Base-by-base conservation (phyloP, 1,140 invertebrate genomes). In the Hydropsyche tenuis region DNA sequence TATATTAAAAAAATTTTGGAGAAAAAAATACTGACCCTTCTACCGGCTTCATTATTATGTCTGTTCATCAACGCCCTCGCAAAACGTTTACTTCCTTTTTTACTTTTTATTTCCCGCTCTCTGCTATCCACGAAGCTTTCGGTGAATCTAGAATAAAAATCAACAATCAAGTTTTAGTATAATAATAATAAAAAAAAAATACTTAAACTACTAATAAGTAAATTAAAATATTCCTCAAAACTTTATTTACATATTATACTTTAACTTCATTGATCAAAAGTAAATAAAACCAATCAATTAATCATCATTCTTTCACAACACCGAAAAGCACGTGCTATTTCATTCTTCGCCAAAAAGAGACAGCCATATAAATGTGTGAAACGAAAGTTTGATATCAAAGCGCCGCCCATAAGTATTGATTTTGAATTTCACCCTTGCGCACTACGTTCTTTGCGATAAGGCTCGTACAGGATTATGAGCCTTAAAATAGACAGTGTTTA, bases 11-110 rank as follows among this genome's bases (percentile, higher is more conserved):
- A 45, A 45, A 45, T 9, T 51, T 5, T 51, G 46, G 14, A 3
- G 14, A 51, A 37, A 4, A 51, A 51, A 63, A 23, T 48, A 86
- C 90, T 89, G 88, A 96, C 95, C 88, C 94, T 88, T 81, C 95
- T 85, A 9, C 96, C 96, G 43, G 94, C 96, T 82, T 97, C 94
- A 81, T 97, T 97, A 83, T 98, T 98, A 81, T 97, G 95, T 22
- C 96, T 85, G 86, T 97, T 96, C 94, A 97, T 97, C 60, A 97
- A 86, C 77, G 91, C 91, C 37, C 93, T 83, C 0, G 92, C 94
- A 79, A 96, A 92, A 64, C 92, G 90, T 48, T 86, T 85, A 46
- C 90, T 91, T 42, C 91, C 90, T 79, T 90, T 85, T 84, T 88
- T 92, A 82, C 80, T 81, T 66, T 88, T 91, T 78, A 88, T 87